phyloP scores from a whole-genome alignment of 1,140 invertebrate species.

The Tetraneura akinire region DNA sequence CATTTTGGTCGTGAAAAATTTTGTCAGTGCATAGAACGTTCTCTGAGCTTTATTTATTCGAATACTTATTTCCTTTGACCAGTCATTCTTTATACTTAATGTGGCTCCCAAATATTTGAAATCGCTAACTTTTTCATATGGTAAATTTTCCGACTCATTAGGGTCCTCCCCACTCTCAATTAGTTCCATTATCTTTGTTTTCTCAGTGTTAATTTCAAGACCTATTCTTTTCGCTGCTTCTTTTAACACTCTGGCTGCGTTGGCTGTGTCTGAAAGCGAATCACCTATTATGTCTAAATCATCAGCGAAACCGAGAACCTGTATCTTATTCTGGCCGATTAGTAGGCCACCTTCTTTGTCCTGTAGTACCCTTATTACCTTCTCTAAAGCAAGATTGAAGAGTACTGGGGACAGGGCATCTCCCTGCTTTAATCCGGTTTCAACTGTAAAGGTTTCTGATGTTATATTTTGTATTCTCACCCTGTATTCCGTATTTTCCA shows the following conservation, averaged over 20 bases:
- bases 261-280: not conserved
- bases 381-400: too few species aligned
- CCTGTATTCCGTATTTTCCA: too few species aligned
- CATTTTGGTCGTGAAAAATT: slow-evolving; percentile 11
- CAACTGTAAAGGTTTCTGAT: too few species aligned
- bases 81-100: not conserved
- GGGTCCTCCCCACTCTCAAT: not conserved
- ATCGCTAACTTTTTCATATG: not conserved
- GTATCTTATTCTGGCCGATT: too few species aligned
- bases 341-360: too few species aligned
- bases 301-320: too few species aligned
- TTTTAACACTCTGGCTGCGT: not conserved
- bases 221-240: not conserved
- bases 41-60: not conserved
- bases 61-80: not conserved
- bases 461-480: too few species aligned
- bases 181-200: not conserved
- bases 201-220: not conserved
- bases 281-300: too few species aligned
- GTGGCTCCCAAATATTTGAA: not conserved
- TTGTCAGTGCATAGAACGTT: not conserved
- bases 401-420: too few species aligned
- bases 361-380: too few species aligned
- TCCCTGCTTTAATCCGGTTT: too few species aligned
- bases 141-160: not conserved